Evolutionary conservation across 2,113 vertebrate genomes (phyloP).

Genomic region (Pteropus alecto): DNA sequence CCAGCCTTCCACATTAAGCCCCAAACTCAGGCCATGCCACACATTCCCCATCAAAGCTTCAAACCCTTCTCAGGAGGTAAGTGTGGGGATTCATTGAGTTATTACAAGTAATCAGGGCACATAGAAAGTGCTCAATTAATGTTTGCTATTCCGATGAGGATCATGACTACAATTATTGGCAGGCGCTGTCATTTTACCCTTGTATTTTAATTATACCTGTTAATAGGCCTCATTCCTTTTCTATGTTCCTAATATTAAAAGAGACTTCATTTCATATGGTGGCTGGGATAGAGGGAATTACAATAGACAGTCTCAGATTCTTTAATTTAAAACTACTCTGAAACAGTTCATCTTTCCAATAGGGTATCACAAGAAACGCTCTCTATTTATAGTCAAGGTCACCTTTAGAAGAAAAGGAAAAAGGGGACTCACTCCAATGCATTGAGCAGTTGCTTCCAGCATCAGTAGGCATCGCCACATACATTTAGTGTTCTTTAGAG

Average conservation of each 20-base stretch:
- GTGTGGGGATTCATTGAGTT: not conserved
- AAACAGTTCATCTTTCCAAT: not conserved
- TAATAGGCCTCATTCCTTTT: not conserved
- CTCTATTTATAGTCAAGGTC: not conserved
- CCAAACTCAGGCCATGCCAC: rapidly evolving
- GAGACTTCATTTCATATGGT: not conserved
- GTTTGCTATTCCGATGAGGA: not conserved
- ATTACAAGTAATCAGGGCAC: too few species aligned
- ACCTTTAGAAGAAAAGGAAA: not conserved
- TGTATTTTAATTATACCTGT: not conserved
- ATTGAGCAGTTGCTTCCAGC: not conserved
- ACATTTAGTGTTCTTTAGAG: not conserved
- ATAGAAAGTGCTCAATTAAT: not conserved
- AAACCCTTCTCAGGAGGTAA: not conserved
- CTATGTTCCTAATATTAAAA: not conserved
- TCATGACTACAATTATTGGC: too few species aligned
- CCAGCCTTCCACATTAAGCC: not conserved
- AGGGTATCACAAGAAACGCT: not conserved
- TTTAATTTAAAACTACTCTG: not conserved
- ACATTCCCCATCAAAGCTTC: not conserved
- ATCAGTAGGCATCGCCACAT: not conserved
- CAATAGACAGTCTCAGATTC: not conserved
- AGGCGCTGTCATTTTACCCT: not conserved
- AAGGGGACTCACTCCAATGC: not conserved
- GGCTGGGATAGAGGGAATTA: not conserved